Conservation (phyloP, 2,113 vertebrate species). For the Grammomys surdaster region DNA sequence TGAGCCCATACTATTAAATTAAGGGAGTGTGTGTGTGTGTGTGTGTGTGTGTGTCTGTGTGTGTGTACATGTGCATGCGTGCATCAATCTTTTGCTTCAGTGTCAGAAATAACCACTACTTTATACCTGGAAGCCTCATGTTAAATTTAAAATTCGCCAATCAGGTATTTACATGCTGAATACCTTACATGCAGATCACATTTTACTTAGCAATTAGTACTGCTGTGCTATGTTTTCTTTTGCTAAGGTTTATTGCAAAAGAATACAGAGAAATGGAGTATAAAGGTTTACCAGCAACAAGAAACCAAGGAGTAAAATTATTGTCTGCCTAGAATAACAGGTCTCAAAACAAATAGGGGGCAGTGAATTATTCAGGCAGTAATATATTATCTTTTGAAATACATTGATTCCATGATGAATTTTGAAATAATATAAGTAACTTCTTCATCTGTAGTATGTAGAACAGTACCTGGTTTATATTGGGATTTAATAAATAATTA, state of each 20-base stretch:
- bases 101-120: not conserved
- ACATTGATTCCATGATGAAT: not conserved
- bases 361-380: not conserved
- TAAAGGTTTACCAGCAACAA: not conserved
- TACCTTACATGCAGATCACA: not conserved
- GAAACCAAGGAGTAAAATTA: not conserved
- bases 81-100: not conserved
- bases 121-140: slow-evolving; percentile 30
- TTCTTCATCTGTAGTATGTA: not conserved
- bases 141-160: slow-evolving; percentile 20
- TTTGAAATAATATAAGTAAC: not conserved
- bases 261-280: not conserved
- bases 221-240: not conserved
- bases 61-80: fast-evolving
- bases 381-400: slow-evolving; percentile 28
- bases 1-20: slow-evolving; percentile 34
- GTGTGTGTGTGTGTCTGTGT: not conserved
- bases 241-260: not conserved
- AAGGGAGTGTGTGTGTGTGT: not conserved
- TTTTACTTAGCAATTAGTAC: slow-evolving; percentile 22
- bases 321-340: not conserved
- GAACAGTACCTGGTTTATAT: not conserved
- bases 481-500: slow-evolving; percentile 38
- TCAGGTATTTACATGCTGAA: not conserved
- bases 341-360: not conserved